These are phyloP conservation scores for Papilio polytes DNA, from an alignment of 1,140 invertebrate species.

Conservation along the genomic window DNA sequence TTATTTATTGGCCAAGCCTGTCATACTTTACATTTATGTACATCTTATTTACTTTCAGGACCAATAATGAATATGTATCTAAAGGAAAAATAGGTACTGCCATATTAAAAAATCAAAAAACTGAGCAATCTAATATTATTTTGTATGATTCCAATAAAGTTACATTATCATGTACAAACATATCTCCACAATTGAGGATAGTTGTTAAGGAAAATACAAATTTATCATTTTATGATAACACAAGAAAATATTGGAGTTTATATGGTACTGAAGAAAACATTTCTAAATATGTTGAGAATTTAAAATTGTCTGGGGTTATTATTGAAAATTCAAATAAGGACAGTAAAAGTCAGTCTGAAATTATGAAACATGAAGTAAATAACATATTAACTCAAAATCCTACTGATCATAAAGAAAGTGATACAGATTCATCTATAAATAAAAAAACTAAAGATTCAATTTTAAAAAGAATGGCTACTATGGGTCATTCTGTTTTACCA, in stretches of 20 bases:
- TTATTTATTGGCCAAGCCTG: background rate
- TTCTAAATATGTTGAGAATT: conserved; percentile 57
- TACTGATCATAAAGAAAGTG: conserved; percentile 60
- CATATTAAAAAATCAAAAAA: conserved; percentile 66
- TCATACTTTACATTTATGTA: conserved; percentile 32
- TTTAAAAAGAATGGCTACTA: conserved; percentile 73
- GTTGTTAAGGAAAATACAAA: conserved; percentile 61
- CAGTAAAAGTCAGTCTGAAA: conserved; percentile 35
- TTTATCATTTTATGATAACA: conserved; percentile 71
- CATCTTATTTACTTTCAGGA: conserved; percentile 57
- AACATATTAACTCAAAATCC: conserved; percentile 26
- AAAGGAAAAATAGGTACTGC: conserved; percentile 72
- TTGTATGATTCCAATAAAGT: conserved; percentile 74
- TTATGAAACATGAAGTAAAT: conserved; percentile 44
- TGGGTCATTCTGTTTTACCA: conserved; percentile 75
- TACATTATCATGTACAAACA: conserved; percentile 63
- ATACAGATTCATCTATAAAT: conserved; percentile 67
- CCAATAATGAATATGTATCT: conserved; percentile 58
- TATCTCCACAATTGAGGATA: conserved; percentile 58
- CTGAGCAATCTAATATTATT: conserved; percentile 60
- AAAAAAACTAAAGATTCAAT: conserved; percentile 71
- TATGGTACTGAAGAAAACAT: conserved; percentile 62
- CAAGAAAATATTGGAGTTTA: conserved; percentile 69
- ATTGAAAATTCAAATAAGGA: conserved; percentile 50
- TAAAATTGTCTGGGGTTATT: conserved; percentile 47